These are phyloP conservation scores for Danionella cerebrum DNA, from an alignment of 2,113 vertebrate genomes.

Conservation along the genomic window DNA sequence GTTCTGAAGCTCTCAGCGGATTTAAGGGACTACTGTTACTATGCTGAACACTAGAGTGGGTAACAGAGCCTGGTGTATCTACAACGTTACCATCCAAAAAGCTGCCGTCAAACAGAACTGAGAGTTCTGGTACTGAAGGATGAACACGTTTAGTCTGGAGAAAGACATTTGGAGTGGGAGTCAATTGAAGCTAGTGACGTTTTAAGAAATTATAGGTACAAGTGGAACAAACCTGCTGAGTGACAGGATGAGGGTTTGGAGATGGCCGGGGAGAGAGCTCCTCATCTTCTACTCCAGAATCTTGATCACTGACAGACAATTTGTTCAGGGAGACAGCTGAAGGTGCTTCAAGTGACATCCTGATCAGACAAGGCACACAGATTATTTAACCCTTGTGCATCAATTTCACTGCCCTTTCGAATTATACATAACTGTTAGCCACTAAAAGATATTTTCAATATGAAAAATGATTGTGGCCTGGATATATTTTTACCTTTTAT, in stretches of 20 bases:
- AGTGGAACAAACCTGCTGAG: too few species aligned
- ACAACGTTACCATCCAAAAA: constrained; percentile 52
- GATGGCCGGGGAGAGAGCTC: constrained; percentile 90
- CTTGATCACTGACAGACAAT: constrained; percentile 73
- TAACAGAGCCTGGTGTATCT: constrained; percentile 12
- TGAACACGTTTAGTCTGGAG: constrained; percentile 69
- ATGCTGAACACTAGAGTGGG: constrained; percentile 35
- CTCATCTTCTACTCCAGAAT: constrained; percentile 92
- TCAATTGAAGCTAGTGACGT: too few species aligned
- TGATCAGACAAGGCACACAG: not conserved
- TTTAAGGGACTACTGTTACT: constrained; percentile 27
- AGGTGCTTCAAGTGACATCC: not conserved
- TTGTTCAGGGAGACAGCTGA: constrained; percentile 46
- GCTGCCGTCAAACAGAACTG: constrained; percentile 78
- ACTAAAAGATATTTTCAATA: too few species aligned
- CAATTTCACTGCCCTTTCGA: too few species aligned
- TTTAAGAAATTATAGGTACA: too few species aligned
- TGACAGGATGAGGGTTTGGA: constrained; percentile 83
- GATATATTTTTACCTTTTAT: too few species aligned
- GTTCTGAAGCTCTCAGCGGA: constrained; percentile 25
- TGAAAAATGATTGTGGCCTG: too few species aligned
- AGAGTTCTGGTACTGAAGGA: constrained; percentile 93
- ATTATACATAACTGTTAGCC: too few species aligned
- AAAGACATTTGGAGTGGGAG: too few species aligned
- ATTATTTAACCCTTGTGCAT: too few species aligned